A percentile compares a stretch with the other conserved stretches of the same genome.
Conservation (phyloP, 2,888 invertebrate species). For the Lucinisca nassula region DNA sequence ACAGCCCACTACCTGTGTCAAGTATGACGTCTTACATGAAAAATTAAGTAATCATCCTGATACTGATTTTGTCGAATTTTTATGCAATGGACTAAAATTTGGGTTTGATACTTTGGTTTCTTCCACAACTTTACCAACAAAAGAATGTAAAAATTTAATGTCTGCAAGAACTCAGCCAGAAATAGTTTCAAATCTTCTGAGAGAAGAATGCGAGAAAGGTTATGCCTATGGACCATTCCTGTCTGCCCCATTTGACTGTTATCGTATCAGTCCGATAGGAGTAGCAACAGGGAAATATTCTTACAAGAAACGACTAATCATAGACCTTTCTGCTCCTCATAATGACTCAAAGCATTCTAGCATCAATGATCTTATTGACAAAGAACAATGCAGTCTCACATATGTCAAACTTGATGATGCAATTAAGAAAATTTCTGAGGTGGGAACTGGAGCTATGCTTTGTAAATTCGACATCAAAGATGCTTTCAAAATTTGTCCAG, state of each 20-base stretch:
- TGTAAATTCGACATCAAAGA: slow-evolving; percentile 63
- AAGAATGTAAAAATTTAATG: slow-evolving; percentile 32
- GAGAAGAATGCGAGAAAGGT: slow-evolving; percentile 50
- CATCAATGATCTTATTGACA: slow-evolving; percentile 61
- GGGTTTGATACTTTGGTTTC: neutral
- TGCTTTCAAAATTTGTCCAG: slow-evolving; percentile 57
- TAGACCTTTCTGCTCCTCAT: slow-evolving; percentile 68
- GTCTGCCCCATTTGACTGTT: slow-evolving; percentile 31
- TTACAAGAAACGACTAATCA: slow-evolving; percentile 48
- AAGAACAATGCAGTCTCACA: slow-evolving; percentile 44
- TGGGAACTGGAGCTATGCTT: slow-evolving; percentile 21
- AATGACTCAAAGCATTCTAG: slow-evolving; percentile 39
- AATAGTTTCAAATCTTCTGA: slow-evolving; percentile 33
- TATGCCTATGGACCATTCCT: slow-evolving; percentile 55
- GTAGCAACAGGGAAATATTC: slow-evolving; percentile 61
- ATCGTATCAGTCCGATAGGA: slow-evolving; percentile 57
- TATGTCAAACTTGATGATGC: slow-evolving; percentile 53
- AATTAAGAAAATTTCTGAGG: slow-evolving; percentile 35
- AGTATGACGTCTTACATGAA: neutral
- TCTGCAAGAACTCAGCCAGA: slow-evolving; percentile 36
- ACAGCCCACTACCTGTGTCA: neutral
- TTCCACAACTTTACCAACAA: neutral
- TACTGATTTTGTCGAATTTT: neutral
- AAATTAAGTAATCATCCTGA: neutral
- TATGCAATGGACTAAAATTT: neutral